phyloP scores from a whole-genome alignment of 2,113 vertebrate genomes.

The Sorex fumeus region DNA sequence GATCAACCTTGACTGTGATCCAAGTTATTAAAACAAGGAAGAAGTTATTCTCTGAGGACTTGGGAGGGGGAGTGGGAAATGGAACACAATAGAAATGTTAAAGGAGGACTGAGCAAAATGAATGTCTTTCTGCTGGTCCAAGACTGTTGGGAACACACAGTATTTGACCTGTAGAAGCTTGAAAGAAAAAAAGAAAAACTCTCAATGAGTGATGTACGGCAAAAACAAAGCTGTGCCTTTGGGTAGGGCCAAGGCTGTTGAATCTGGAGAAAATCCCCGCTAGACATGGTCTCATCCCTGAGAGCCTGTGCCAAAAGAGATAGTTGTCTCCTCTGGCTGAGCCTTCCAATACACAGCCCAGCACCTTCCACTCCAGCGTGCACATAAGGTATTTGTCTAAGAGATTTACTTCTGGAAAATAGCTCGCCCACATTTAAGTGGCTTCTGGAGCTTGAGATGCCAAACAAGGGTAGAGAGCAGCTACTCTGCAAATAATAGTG shows the following conservation, averaged over 20 bases:
- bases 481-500: constrained; percentile 81
- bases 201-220: constrained; percentile 88
- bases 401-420: constrained; percentile 90
- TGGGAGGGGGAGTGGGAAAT: constrained; percentile 85
- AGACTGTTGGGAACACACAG: constrained; percentile 85
- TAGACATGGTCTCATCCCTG: constrained; percentile 92
- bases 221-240: constrained; percentile 87
- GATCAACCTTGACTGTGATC: constrained; percentile 92
- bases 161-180: constrained; percentile 88
- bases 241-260: constrained; percentile 89
- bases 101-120: constrained; percentile 87
- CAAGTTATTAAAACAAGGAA: constrained; percentile 91
- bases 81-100: constrained; percentile 88
- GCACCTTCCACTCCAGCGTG: constrained; percentile 86
- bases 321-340: constrained; percentile 90
- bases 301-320: constrained; percentile 92
- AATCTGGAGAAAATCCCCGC: constrained; percentile 91
- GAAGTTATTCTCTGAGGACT: constrained; percentile 89
- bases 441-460: constrained; percentile 84
- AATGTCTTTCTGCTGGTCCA: constrained; percentile 86
- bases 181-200: constrained; percentile 82
- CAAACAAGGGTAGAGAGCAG: constrained; percentile 80
- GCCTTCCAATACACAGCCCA: constrained; percentile 86
- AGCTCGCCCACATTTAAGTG: constrained; percentile 89
- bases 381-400: constrained; percentile 88